phyloP scores from a whole-genome alignment of 2,113 vertebrate species.

The Sinocyclocheilus rhinocerous region DNA sequence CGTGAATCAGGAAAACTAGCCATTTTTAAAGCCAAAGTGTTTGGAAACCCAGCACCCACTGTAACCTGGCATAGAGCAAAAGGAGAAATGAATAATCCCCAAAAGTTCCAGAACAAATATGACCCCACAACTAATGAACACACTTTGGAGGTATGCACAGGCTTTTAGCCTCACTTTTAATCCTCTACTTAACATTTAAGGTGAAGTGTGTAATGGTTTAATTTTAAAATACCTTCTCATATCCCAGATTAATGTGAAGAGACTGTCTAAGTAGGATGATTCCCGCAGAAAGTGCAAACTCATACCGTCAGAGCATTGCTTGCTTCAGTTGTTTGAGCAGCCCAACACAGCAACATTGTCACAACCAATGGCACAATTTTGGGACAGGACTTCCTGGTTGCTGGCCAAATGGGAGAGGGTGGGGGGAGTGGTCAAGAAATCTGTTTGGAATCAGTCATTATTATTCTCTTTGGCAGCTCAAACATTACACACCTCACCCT shows the following conservation, averaged over 20 bases:
- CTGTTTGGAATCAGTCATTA: not conserved
- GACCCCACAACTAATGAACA: conserved; percentile 70
- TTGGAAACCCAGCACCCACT: conserved; percentile 79
- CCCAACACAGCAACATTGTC: not conserved
- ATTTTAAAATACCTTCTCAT: not conserved
- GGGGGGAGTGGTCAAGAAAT: not conserved
- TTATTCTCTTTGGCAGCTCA: not conserved
- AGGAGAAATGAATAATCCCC: conserved; percentile 73
- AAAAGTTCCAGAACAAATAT: conserved; percentile 75
- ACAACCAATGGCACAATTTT: not conserved
- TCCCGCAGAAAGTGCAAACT: not conserved
- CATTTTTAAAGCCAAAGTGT: conserved; percentile 81
- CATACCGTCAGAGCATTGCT: not conserved
- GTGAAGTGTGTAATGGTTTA: conserved; percentile 17
- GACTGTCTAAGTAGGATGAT: not conserved
- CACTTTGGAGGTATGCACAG: conserved; percentile 76
- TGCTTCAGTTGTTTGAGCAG: not conserved
- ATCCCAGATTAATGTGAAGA: not conserved
- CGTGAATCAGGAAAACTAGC: conserved; percentile 80
- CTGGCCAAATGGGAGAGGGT: not conserved
- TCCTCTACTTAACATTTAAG: not conserved
- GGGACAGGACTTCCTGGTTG: not conserved
- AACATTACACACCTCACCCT: not conserved
- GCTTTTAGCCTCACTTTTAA: not conserved
- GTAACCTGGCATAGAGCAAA: conserved; percentile 79